Conservation (phyloP, 2,113 vertebrate species). For the Telmatochromis sp. region DNA sequence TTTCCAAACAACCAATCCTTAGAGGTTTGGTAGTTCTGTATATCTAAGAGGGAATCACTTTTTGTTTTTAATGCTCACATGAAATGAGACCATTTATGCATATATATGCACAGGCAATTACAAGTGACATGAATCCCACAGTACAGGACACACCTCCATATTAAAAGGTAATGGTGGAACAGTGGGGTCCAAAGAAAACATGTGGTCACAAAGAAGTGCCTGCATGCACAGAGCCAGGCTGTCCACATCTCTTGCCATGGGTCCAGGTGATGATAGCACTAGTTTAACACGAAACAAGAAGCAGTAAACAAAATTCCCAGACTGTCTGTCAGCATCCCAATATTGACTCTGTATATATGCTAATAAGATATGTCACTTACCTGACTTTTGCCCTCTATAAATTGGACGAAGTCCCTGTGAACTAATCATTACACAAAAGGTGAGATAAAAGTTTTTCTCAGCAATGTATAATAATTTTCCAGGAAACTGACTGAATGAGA, state of each 20-base stretch:
- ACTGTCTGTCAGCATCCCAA: too few relatives aligned
- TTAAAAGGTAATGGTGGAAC: conserved; percentile 83
- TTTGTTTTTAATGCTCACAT: not conserved
- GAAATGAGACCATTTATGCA: not conserved
- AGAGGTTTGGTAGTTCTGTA: not conserved
- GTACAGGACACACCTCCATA: conserved; percentile 31
- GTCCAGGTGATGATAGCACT: conserved; percentile 73
- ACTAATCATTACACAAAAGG: too few relatives aligned
- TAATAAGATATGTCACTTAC: too few relatives aligned
- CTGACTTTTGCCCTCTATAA: too few relatives aligned
- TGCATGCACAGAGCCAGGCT: conserved; percentile 84
- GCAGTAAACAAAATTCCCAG: not conserved
- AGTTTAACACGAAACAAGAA: not conserved
- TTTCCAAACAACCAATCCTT: not conserved
- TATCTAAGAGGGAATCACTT: not conserved
- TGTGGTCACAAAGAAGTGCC: conserved; percentile 81
- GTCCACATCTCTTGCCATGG: conserved; percentile 84
- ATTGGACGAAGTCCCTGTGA: too few relatives aligned
- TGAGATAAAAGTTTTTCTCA: too few relatives aligned
- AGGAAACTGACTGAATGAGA: not conserved
- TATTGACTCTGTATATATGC: too few relatives aligned
- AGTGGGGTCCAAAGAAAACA: conserved; percentile 84
- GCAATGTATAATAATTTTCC: too few relatives aligned
- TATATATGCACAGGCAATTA: not conserved
- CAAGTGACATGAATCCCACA: not conserved